Evolutionary conservation across 2,113 vertebrate genomes (phyloP), one percentile per base, ranked within the genome.

Genomic region (Oryzias melastigma): DNA sequence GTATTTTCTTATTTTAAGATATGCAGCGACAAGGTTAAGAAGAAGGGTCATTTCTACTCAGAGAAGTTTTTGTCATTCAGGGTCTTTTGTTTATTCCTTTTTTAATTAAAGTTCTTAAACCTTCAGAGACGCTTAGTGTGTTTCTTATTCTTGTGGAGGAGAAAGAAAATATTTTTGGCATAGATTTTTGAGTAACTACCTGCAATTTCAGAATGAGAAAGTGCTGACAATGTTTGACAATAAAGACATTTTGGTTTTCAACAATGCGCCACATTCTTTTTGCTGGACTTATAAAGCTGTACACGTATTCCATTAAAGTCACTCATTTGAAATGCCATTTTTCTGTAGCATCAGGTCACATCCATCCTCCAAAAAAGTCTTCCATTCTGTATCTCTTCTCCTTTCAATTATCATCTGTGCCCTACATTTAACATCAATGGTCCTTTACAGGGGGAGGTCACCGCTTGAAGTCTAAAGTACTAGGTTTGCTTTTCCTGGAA

Each of bases 41-140:
- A 68, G 64, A 52, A 73, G 67, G 76, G 63, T 84, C 78, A 65
- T 86, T 77, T 88, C 78, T 85, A 85, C 81, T 78, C 51, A 56
- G 63, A 62, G 67, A 20, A 43, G 76, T 72, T 70, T 87, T 81
- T 80, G 79, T 88, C 82, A 80, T 86, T 58, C 63, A 62, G 53
- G 52, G 44, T 62, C 72, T 80, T 85, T 78, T 83, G 69, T 81
- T 77, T 71, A 51, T 80, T 75, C 69, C 68, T 80, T 65, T 79
- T 65, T 80, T 88, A 83, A 85, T 90, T 88, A 86, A 87, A 85
- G 74, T 7, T 62, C 47, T 71, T 62, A 75, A 84, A 86, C 66
- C 79, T 81, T 82, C 76, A 81, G 61, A 61, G 49, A 59, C 27
- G 8, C 25, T 75, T 62, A 83, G 62, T 76, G 54, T 80, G 65